Evolutionary conservation across 2,113 vertebrate species (phyloP).

Genomic region (Actenoides hombroni): DNA sequence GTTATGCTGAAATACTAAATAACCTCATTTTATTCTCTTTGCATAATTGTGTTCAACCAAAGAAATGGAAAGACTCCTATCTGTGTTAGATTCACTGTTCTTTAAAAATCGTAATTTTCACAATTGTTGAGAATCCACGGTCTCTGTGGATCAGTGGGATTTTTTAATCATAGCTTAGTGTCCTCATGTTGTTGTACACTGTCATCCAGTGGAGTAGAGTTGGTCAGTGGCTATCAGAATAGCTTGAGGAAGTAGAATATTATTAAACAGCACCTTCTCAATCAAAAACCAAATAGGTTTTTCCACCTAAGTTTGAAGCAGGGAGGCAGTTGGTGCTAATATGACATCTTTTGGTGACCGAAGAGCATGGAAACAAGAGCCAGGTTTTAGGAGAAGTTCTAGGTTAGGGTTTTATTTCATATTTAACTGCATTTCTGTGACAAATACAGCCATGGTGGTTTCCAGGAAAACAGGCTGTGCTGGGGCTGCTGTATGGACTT

Average conservation of each 20-base stretch:
- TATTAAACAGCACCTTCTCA: background rate
- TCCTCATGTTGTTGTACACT: background rate
- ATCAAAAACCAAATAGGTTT: background rate
- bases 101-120: background rate
- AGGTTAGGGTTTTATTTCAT: background rate
- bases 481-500: background rate
- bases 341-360: background rate
- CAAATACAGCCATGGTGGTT: background rate
- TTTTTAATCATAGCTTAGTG: background rate
- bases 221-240: background rate
- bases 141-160: background rate
- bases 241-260: background rate
- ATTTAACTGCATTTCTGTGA: background rate
- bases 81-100: background rate
- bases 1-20: background rate
- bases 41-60: background rate
- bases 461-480: background rate
- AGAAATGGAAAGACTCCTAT: background rate
- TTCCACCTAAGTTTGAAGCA: background rate
- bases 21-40: background rate
- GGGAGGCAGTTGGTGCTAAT: background rate
- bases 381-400: background rate
- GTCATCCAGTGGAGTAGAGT: background rate
- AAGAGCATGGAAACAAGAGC: background rate
- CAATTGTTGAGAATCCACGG: rapidly evolving